Percentiles rank a stretch among this genome's conserved stretches.
phyloP scores from a whole-genome alignment of 2,797 vertebrate species.

The Triplophysa yarkandensis region DNA sequence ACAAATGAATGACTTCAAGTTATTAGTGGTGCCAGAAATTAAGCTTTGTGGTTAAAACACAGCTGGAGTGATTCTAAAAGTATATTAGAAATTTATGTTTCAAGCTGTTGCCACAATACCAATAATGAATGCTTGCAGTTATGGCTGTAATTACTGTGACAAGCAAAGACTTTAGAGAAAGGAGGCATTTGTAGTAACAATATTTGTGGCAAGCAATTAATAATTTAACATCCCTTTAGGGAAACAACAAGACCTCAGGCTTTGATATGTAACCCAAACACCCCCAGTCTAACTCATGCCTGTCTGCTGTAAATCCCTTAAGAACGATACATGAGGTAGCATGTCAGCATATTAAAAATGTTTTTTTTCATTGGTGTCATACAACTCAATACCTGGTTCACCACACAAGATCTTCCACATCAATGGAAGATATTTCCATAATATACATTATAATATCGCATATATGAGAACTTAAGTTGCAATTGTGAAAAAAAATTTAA shows the following conservation, averaged over 20 bases:
- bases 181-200: slow-evolving; percentile 23
- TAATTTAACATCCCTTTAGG: slow-evolving; percentile 3
- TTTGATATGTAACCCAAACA: background rate
- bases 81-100: slow-evolving; percentile 39
- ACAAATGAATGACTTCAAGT: slow-evolving; percentile 32
- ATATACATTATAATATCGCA: background rate
- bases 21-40: slow-evolving; percentile 41
- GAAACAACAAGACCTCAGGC: slow-evolving; percentile 1
- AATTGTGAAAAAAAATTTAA: too few species aligned
- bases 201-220: background rate
- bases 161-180: slow-evolving; percentile 31
- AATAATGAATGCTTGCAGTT: slow-evolving; percentile 21
- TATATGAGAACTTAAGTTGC: too few species aligned
- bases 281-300: background rate
- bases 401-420: background rate
- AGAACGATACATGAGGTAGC: background rate
- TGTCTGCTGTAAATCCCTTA: background rate
- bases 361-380: slow-evolving; percentile 8
- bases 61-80: slow-evolving; percentile 31
- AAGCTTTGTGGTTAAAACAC: slow-evolving; percentile 35
- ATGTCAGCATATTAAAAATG: slow-evolving; percentile 27
- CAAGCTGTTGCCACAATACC: slow-evolving; percentile 32
- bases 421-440: background rate
- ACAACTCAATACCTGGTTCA: background rate
- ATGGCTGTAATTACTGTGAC: slow-evolving; percentile 21